A percentile compares a stretch with the other conserved stretches of the same genome.
These are phyloP conservation scores for Nycticorax nycticorax DNA, from an alignment of 2,113 vertebrate species.

Conservation along the genomic window DNA sequence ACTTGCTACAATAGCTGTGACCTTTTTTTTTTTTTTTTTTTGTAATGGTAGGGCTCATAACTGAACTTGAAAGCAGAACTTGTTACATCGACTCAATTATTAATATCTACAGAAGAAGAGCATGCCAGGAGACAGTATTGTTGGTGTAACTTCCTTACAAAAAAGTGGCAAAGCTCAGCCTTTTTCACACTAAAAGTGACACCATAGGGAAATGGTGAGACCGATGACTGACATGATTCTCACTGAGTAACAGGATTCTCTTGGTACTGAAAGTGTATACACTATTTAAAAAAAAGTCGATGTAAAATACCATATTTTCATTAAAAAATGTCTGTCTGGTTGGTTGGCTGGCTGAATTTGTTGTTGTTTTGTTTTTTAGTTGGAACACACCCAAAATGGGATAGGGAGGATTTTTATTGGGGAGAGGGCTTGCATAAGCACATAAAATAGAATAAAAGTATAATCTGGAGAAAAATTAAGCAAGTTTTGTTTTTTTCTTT, in stretches of 20 bases:
- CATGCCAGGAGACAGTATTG: not conserved
- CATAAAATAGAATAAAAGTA: not conserved
- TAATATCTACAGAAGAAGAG: not conserved
- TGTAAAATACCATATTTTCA: not conserved
- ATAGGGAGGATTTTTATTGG: not conserved
- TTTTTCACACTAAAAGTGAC: accelerated
- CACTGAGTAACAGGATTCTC: not conserved
- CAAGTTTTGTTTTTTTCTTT: accelerated
- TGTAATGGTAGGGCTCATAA: not conserved
- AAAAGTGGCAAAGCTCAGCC: not conserved
- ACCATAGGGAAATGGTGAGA: not conserved
- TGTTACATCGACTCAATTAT: not conserved
- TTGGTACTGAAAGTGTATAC: not conserved
- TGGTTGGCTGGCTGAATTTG: accelerated
- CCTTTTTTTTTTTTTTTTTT: not conserved
- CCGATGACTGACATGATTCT: not conserved
- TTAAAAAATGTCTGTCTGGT: accelerated
- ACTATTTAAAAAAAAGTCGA: not conserved
- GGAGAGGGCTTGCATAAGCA: accelerated
- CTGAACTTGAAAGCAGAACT: not conserved
- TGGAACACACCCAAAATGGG: not conserved
- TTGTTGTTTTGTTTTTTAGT: not conserved
- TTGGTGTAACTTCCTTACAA: not conserved
- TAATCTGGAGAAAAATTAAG: not conserved
- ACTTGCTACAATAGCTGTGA: not conserved